These are phyloP conservation scores for Atrina japonica DNA, from an alignment of 2,888 invertebrate species.

Conservation along the genomic window DNA sequence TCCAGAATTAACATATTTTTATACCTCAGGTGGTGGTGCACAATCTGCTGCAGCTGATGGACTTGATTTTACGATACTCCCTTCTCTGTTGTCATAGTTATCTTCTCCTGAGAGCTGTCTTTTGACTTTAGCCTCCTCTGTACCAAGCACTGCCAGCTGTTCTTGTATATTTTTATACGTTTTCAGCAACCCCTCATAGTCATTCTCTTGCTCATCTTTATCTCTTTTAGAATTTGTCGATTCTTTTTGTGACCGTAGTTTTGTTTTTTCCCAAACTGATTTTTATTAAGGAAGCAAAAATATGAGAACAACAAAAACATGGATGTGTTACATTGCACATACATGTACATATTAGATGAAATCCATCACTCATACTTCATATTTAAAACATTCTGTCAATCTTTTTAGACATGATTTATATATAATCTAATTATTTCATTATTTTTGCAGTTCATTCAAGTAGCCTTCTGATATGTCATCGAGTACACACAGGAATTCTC, in stretches of 20 bases:
- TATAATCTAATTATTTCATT: too few species aligned
- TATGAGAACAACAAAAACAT: too few species aligned
- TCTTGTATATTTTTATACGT: slow-evolving; percentile 59
- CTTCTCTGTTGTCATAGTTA: not conserved
- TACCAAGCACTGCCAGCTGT: slow-evolving; percentile 52
- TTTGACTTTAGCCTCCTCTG: not conserved
- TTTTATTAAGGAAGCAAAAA: slow-evolving; percentile 41
- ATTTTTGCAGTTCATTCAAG: too few species aligned
- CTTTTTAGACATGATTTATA: too few species aligned
- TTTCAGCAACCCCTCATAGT: slow-evolving; percentile 52
- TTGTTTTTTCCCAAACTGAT: slow-evolving; percentile 57
- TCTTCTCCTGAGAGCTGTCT: not conserved
- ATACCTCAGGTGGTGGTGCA: slow-evolving; percentile 8
- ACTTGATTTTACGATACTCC: not conserved
- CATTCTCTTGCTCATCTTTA: slow-evolving; percentile 44
- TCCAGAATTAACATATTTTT: too few species aligned
- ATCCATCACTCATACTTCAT: too few species aligned
- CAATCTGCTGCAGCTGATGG: slow-evolving; percentile 32
- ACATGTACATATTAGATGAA: too few species aligned
- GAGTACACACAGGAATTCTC: too few species aligned
- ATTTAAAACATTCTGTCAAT: too few species aligned
- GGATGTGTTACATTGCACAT: too few species aligned
- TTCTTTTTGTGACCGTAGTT: slow-evolving; percentile 40
- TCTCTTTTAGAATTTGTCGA: slow-evolving; percentile 25
- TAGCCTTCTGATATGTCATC: too few species aligned